Evolutionary conservation across 2,797 vertebrate species (phyloP).

Genomic region (Thaleichthys pacificus): DNA sequence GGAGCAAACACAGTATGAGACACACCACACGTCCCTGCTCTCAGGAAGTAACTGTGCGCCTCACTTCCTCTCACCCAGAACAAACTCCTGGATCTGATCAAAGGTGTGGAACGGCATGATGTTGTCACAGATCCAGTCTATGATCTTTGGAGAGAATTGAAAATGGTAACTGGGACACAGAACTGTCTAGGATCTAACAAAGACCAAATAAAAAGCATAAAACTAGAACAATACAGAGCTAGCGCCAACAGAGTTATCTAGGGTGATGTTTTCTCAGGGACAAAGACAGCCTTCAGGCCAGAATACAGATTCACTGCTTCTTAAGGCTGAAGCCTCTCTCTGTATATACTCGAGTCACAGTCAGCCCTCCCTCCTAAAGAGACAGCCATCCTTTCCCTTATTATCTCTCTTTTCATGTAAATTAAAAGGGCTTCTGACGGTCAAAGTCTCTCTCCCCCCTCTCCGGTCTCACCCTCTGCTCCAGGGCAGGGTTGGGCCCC

Average conservation of each 20-base stretch:
- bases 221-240: too few relatives aligned
- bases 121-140: conserved; percentile 89
- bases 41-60: neutral
- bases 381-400: conserved; percentile 17
- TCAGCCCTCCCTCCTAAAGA: conserved; percentile 19
- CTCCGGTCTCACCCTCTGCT: conserved; percentile 67
- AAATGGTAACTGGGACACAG: neutral
- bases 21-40: neutral
- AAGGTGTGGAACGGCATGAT: conserved; percentile 80
- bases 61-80: conserved; percentile 80
- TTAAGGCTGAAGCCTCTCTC: neutral
- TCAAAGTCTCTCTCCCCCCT: neutral
- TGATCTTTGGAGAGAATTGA: conserved; percentile 74
- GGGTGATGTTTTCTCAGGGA: too few relatives aligned
- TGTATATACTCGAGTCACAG: neutral
- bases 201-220: too few relatives aligned
- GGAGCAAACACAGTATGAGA: neutral
- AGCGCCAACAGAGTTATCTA: too few relatives aligned
- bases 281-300: too few relatives aligned
- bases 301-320: too few relatives aligned
- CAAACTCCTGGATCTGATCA: conserved; percentile 94
- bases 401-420: neutral
- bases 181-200: too few relatives aligned
- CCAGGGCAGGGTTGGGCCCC: conserved; percentile 67
- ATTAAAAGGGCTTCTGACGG: too few relatives aligned